phyloP scores from a whole-genome alignment of 2,113 vertebrate genomes.

The Limnothrissa miodon region DNA sequence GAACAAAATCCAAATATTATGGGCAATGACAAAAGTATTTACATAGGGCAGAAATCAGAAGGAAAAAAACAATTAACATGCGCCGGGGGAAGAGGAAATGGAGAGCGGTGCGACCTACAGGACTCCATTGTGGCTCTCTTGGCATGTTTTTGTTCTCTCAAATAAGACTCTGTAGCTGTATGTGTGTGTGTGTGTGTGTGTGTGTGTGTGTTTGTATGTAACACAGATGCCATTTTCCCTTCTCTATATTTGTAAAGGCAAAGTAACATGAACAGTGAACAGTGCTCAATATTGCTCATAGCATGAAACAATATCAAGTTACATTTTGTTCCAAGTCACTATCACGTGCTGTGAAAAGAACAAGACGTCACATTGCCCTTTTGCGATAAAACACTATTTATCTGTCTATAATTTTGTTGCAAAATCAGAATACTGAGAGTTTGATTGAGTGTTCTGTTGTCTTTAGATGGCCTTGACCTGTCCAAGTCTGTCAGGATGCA shows the following conservation, averaged over 20 bases:
- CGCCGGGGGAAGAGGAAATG: background rate
- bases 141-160: constrained; percentile 39
- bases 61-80: constrained; percentile 26
- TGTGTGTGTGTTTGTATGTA: constrained; percentile 51
- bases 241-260: background rate
- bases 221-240: constrained; percentile 55
- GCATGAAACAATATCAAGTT: background rate
- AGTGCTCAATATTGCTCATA: background rate
- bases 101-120: background rate
- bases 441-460: background rate
- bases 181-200: constrained; percentile 46
- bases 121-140: constrained; percentile 37
- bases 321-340: background rate
- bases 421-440: background rate
- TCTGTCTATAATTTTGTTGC: background rate
- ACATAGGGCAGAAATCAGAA: constrained; percentile 19
- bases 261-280: background rate
- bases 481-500: constrained; percentile 29
- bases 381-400: no score
- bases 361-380: background rate
- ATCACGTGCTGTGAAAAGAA: constrained; percentile 1
- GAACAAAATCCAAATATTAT: constrained; percentile 5
- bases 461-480: constrained; percentile 18
- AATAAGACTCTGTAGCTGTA: constrained; percentile 32
- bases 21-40: constrained; percentile 24